A percentile compares a stretch with the other conserved stretches of the same genome.
These are phyloP conservation scores for Gyps fulvus DNA, from an alignment of 2,113 vertebrate species.

Conservation along the genomic window DNA sequence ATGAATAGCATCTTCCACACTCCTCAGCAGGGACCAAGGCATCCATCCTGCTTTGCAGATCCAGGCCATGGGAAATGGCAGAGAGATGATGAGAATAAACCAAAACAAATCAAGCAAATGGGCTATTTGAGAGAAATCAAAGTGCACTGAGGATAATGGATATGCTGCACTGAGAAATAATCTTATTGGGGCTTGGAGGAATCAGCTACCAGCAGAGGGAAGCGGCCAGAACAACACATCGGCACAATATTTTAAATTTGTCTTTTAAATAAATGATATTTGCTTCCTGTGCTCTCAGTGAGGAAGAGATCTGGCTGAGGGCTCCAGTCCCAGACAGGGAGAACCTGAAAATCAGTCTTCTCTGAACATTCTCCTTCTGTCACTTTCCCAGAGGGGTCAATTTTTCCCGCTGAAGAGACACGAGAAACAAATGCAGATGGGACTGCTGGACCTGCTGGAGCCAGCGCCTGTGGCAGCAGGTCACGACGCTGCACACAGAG, in stretches of 20 bases:
- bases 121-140: not conserved
- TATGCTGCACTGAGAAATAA: not conserved
- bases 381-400: not conserved
- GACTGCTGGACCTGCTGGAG: not conserved
- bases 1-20: not conserved
- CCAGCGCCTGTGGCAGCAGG: fast-evolving
- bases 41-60: not conserved
- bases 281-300: not conserved
- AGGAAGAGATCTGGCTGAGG: not conserved
- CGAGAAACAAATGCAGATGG: not conserved
- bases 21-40: not conserved
- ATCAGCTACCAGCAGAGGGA: not conserved
- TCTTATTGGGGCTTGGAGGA: not conserved
- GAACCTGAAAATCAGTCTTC: conserved; percentile 7
- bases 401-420: not conserved
- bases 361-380: not conserved
- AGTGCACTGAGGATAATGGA: not conserved
- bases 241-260: not conserved
- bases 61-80: not conserved
- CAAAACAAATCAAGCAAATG: not conserved
- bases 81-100: not conserved
- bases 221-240: not conserved
- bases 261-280: not conserved
- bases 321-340: not conserved
- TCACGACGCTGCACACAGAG: not conserved